Evolutionary conservation across 2,888 invertebrate genomes (phyloP).

Genomic region (Lochmaea capreae): DNA sequence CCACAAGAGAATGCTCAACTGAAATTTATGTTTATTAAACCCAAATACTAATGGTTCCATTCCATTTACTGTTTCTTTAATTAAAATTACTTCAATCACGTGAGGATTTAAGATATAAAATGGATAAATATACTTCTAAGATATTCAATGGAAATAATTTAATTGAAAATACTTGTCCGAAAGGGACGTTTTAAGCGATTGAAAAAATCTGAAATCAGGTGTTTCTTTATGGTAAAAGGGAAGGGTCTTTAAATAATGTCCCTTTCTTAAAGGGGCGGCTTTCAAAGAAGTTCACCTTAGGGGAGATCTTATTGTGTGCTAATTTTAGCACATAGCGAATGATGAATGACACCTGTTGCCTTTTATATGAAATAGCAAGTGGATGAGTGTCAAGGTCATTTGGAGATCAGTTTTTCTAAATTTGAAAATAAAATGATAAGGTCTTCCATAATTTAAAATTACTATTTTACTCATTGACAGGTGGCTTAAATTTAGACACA

Average conservation of each 20-base stretch:
- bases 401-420: neutral
- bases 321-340: slow-evolving; percentile 2
- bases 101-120: no score
- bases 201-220: slow-evolving; percentile 8
- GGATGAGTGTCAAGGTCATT: slow-evolving; percentile 8
- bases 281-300: slow-evolving; percentile 16
- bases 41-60: slow-evolving; percentile 53
- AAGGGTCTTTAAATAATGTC: slow-evolving; percentile 3
- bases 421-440: neutral
- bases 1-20: slow-evolving; percentile 50
- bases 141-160: neutral
- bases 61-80: slow-evolving; percentile 41
- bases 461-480: no score
- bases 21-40: slow-evolving; percentile 57
- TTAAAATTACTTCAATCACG: neutral
- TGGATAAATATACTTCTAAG: no score
- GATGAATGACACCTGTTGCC: slow-evolving; percentile 28
- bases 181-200: neutral
- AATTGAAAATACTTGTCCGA: neutral
- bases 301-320: slow-evolving; percentile 4
- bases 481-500: no score
- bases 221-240: neutral
- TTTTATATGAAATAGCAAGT: neutral
- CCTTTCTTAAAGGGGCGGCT: neutral
- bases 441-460: no score